Evolutionary conservation across 2,888 invertebrate genomes (phyloP).

Genomic region (Meiosimyza decipiens): DNA sequence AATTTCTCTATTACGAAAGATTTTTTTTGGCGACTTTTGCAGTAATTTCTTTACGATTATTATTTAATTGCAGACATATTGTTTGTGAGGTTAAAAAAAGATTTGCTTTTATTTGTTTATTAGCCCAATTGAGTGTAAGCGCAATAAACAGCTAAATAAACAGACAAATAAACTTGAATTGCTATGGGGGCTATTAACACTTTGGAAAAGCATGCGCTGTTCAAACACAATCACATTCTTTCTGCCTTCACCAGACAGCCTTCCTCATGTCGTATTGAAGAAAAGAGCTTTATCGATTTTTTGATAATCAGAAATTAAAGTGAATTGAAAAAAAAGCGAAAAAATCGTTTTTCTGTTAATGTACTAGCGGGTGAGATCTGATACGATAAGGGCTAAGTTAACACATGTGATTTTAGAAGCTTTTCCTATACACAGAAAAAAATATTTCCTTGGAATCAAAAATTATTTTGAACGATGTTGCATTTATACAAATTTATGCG

Average conservation of each 20-base stretch:
- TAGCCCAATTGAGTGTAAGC: background rate
- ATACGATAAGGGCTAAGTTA: slow-evolving; percentile 19
- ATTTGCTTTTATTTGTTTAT: no score
- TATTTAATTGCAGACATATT: no score
- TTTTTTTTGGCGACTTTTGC: no score
- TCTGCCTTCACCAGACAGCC: background rate
- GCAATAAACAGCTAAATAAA: slow-evolving; percentile 4
- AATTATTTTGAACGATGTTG: no score
- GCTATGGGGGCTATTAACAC: slow-evolving; percentile 10
- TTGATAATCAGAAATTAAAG: slow-evolving; percentile 4
- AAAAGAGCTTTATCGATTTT: slow-evolving; percentile 25
- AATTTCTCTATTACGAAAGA: no score
- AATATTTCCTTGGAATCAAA: no score
- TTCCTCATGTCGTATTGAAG: background rate
- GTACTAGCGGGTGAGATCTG: background rate
- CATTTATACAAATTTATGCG: no score
- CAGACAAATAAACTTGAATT: slow-evolving; percentile 1
- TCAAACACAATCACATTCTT: background rate
- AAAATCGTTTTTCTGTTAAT: background rate
- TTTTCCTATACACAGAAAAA: no score
- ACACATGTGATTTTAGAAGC: slow-evolving; percentile 5
- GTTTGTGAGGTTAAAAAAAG: no score
- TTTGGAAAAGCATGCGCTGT: slow-evolving; percentile 15
- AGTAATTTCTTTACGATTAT: no score
- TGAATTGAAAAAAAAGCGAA: background rate